These are phyloP conservation scores for Callocephalon fimbriatum DNA, from an alignment of 2,113 vertebrate genomes.

Conservation along the genomic window DNA sequence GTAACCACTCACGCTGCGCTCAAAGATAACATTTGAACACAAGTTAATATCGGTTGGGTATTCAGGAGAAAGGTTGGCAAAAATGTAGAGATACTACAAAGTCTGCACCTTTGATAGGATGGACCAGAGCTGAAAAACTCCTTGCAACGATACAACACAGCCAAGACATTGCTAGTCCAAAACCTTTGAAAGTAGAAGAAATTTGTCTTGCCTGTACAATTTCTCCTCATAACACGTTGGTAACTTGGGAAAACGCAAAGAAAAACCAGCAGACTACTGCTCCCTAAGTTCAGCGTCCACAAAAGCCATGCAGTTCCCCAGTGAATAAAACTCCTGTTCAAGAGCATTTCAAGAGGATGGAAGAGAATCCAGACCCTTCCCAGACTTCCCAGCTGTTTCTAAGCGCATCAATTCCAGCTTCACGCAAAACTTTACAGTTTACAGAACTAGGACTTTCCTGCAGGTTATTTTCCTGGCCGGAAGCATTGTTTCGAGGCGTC, in stretches of 20 bases:
- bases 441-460: background rate
- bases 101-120: rapidly evolving
- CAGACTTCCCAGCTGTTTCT: background rate
- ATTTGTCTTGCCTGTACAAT: background rate
- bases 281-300: background rate
- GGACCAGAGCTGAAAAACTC: background rate
- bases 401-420: rapidly evolving
- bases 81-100: background rate
- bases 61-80: background rate
- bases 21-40: background rate
- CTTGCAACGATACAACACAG: rapidly evolving
- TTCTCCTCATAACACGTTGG: rapidly evolving
- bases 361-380: background rate
- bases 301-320: rapidly evolving
- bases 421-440: background rate
- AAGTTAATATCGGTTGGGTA: rapidly evolving
- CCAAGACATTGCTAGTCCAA: no score
- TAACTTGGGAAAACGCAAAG: background rate
- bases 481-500: background rate
- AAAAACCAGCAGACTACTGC: background rate
- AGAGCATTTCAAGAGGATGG: background rate
- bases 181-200: background rate
- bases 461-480: background rate
- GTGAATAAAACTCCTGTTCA: background rate
- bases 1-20: rapidly evolving